A percentile compares a stretch with the other conserved stretches of the same genome.
Conservation (phyloP, 2,797 vertebrate species). For the Enteromius anoplus region DNA sequence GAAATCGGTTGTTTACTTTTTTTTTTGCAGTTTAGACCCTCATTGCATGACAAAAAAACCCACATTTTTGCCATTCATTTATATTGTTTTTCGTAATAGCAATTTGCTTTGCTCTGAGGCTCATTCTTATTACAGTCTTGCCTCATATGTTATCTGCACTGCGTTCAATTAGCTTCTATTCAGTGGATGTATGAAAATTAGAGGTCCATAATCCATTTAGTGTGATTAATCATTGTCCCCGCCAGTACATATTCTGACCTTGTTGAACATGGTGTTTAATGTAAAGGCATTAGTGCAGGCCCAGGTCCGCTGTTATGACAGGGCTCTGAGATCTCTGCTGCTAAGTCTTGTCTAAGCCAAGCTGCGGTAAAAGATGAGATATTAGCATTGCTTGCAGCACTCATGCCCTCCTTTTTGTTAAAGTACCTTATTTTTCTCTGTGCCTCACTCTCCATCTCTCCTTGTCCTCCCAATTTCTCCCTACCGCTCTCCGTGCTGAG, state of each 20-base stretch:
- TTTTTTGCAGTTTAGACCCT: conserved; percentile 5
- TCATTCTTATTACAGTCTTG: conserved; percentile 59
- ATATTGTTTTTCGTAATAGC: conserved; percentile 53
- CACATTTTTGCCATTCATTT: conserved; percentile 15
- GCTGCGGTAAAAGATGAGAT: conserved; percentile 68
- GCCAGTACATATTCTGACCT: conserved; percentile 65
- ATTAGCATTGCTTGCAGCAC: conserved; percentile 72
- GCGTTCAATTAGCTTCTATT: conserved; percentile 49
- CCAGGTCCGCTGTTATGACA: conserved; percentile 47
- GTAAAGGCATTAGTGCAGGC: conserved; percentile 59
- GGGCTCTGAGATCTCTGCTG: conserved; percentile 60
- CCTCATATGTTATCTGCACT: conserved; percentile 42
- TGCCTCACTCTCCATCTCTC: conserved; percentile 47
- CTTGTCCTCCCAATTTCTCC: conserved; percentile 52
- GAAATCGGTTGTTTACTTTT: background rate
- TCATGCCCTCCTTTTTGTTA: conserved; percentile 53
- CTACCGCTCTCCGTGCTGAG: conserved; percentile 21
- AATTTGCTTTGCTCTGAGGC: conserved; percentile 62
- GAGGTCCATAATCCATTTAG: conserved; percentile 69
- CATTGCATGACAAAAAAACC: background rate
- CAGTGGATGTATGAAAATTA: conserved; percentile 57
- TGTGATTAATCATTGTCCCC: conserved; percentile 71
- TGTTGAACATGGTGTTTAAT: conserved; percentile 67
- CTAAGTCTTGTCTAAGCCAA: conserved; percentile 67
- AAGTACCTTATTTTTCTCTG: conserved; percentile 56